Conservation (phyloP, 2,797 vertebrate species). For the Tragopan temminckii region DNA sequence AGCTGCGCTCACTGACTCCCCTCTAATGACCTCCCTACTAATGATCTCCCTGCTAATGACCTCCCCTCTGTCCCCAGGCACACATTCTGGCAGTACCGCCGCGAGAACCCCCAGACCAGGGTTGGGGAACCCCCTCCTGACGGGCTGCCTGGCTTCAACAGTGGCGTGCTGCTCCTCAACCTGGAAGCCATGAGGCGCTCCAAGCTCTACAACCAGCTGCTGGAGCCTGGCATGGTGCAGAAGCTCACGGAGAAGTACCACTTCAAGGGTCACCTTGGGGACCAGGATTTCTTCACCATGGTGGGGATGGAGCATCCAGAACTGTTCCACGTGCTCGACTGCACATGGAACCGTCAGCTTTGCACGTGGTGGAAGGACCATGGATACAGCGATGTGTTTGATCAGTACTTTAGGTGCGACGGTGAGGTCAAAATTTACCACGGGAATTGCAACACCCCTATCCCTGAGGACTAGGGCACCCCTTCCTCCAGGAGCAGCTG, state of each 20-base stretch:
- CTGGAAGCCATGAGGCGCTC: slow-evolving; percentile 93
- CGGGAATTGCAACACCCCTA: slow-evolving; percentile 94
- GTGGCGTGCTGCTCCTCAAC: slow-evolving; percentile 93
- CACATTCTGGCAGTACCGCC: slow-evolving; percentile 97
- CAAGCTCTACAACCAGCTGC: slow-evolving; percentile 88
- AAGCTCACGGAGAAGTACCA: slow-evolving; percentile 91
- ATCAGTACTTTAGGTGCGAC: slow-evolving; percentile 90
- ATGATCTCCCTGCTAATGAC: no score
- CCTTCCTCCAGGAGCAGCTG: neutral
- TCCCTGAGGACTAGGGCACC: slow-evolving; percentile 87
- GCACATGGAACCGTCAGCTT: slow-evolving; percentile 97
- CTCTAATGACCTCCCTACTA: neutral
- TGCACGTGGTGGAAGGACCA: slow-evolving; percentile 99
- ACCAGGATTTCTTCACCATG: slow-evolving; percentile 99
- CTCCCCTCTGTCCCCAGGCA: slow-evolving; percentile 83
- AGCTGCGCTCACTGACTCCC: neutral
- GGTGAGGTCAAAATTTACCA: slow-evolving; percentile 92
- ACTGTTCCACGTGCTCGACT: slow-evolving; percentile 91
- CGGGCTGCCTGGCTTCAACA: slow-evolving; percentile 96
- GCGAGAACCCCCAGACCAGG: slow-evolving; percentile 89
- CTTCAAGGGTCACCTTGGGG: slow-evolving; percentile 95
- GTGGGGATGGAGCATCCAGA: slow-evolving; percentile 95
- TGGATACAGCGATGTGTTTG: slow-evolving; percentile 92
- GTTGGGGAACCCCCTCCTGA: slow-evolving; percentile 93
- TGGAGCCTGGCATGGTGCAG: slow-evolving; percentile 87